Evolutionary conservation across 1,140 invertebrate genomes (phyloP).

Genomic region (Halictus rubicundus): DNA sequence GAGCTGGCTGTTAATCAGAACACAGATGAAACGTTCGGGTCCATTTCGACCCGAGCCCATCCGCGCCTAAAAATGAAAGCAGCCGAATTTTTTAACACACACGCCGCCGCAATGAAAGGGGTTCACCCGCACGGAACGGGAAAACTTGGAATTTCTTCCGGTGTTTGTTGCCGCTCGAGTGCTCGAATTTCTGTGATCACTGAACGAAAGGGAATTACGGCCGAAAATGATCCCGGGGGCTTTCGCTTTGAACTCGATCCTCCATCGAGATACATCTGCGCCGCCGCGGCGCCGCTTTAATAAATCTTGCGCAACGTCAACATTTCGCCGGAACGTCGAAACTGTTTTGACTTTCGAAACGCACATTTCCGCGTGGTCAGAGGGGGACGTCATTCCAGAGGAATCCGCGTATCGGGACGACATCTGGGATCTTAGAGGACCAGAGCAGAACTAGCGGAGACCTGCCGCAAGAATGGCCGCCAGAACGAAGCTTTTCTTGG

Average conservation of each 20-base stretch:
- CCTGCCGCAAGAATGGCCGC: conserved; percentile 25
- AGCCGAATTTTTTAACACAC: too few species aligned
- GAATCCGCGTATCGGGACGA: conserved; percentile 49
- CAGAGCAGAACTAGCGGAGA: conserved; percentile 10
- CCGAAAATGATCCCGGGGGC: neutral
- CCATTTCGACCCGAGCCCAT: too few species aligned
- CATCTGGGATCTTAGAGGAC: conserved; percentile 48
- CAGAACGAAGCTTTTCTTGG: conserved; percentile 66
- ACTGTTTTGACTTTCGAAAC: neutral
- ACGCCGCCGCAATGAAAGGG: neutral
- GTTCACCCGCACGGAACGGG: too few species aligned
- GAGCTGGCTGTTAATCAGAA: too few species aligned
- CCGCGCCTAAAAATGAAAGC: too few species aligned
- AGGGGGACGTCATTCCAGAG: neutral
- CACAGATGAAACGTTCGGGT: too few species aligned
- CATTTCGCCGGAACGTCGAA: neutral
- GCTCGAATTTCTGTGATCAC: neutral
- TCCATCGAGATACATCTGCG: neutral
- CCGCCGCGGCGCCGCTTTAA: neutral
- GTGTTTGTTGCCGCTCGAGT: neutral
- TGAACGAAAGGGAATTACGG: neutral
- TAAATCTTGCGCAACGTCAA: neutral
- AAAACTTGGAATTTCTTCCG: neutral
- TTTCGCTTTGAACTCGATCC: neutral
- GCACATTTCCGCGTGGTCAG: neutral